phyloP scores from a whole-genome alignment of 2,888 invertebrate species.

The Brachynemurus nebulosus region DNA sequence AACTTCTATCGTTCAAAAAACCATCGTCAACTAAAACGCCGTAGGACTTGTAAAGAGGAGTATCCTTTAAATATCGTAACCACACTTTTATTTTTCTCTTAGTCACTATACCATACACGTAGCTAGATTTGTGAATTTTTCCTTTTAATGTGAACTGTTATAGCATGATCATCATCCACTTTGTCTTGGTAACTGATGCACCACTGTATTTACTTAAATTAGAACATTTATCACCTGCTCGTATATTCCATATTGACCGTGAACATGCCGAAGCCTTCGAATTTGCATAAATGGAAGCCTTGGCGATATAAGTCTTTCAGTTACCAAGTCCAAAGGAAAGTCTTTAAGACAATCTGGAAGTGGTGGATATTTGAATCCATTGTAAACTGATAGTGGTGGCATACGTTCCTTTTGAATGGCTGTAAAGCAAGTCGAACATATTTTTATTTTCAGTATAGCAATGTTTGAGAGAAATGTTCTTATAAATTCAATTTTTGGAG shows the following conservation, averaged over 20 bases:
- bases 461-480: constrained; percentile 6
- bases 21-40: constrained; percentile 16
- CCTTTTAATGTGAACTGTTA: constrained; percentile 21
- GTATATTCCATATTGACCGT: constrained; percentile 20
- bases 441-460: not conserved
- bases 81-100: constrained; percentile 19
- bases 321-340: constrained; percentile 16
- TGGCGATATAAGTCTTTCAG: constrained; percentile 20
- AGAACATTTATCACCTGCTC: constrained; percentile 24
- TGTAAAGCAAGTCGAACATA: constrained; percentile 10
- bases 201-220: constrained; percentile 19
- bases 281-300: constrained; percentile 21
- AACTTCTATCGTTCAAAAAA: constrained; percentile 9
- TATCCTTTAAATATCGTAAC: constrained; percentile 16
- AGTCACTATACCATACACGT: constrained; percentile 18
- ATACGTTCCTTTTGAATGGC: constrained; percentile 5
- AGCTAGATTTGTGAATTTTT: constrained; percentile 19
- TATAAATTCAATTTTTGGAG: constrained; percentile 4
- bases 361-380: constrained; percentile 19
- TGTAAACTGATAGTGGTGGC: constrained; percentile 14
- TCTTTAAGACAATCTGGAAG: constrained; percentile 15
- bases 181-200: constrained; percentile 17
- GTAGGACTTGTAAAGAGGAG: constrained; percentile 14
- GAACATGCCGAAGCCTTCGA: constrained; percentile 19
- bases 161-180: constrained; percentile 21